phyloP scores from a whole-genome alignment of 2,888 invertebrate species.

The Linhomoeus sp. region DNA sequence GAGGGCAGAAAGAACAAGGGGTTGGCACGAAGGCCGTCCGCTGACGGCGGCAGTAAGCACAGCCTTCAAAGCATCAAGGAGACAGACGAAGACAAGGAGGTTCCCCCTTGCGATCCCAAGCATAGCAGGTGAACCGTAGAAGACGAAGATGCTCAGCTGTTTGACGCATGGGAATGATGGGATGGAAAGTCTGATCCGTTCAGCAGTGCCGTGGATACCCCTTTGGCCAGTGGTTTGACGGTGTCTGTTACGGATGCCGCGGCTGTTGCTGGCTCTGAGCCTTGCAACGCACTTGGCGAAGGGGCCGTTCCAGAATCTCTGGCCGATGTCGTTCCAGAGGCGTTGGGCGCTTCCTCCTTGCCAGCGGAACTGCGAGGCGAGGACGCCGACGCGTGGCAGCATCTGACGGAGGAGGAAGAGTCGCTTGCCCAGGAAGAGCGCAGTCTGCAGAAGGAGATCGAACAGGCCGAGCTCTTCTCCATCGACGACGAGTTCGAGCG shows the following conservation, averaged over 20 bases:
- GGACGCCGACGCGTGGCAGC: conserved; percentile 40
- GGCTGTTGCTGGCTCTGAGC: too few species aligned
- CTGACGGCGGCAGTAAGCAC: not conserved
- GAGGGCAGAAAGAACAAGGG: too few species aligned
- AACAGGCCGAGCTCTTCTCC: conserved; percentile 40
- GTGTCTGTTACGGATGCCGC: too few species aligned
- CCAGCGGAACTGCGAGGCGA: conserved; percentile 2
- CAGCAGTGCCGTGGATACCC: too few species aligned
- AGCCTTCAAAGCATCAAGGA: conserved; percentile 6
- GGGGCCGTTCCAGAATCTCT: too few species aligned
- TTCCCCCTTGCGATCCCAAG: not conserved
- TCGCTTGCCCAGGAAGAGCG: conserved; percentile 39
- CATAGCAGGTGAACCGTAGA: too few species aligned
- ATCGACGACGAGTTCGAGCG: conserved; percentile 23
- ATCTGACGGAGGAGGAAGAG: conserved; percentile 33
- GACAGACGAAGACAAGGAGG: not conserved
- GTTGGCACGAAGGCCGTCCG: not conserved
- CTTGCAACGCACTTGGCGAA: too few species aligned
- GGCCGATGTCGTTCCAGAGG: not conserved
- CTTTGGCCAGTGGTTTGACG: too few species aligned
- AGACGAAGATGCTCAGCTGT: too few species aligned
- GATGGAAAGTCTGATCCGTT: too few species aligned
- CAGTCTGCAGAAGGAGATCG: conserved; percentile 40
- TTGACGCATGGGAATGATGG: too few species aligned
- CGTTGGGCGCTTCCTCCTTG: not conserved